Evolutionary conservation across 2,888 invertebrate species (phyloP), one percentile per base, ranked within the genome.

Genomic region (Lepidocyrtoides sp.): DNA sequence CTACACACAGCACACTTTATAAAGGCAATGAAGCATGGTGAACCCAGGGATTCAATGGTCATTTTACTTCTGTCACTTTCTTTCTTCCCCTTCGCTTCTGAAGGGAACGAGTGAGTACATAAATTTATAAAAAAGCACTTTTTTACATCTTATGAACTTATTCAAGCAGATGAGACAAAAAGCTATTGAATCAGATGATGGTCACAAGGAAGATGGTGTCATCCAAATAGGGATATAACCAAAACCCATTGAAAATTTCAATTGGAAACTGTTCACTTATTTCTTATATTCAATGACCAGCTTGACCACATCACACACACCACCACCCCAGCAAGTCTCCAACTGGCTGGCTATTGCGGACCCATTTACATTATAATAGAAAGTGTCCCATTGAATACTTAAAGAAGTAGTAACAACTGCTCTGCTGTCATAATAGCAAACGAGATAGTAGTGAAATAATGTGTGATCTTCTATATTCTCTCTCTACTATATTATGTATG

Each of bases 151-250:
- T 91, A 91, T 91, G 57, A 86, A 82, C 57, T 86, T 86, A 91
- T 81, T 86, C 72, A 91, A 69, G 81, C 91, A 91, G 84, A 91
- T 91, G 89, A 89, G 83, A 57, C 88, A n/a, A n/a, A 66, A 51
- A 60, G 57, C 84, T 66, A 84, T 29, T 84, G 54, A 54, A 57
- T 79, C 51, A 32, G 57, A 79, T 79, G 79, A 79, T 79, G 82
- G 32, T 12, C 41, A 32, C 54, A n/a, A 26, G 12, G 32, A 41
- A 23, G 63, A 77, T 89, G 69, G 82, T 89, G 82, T 89, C 88
- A 90, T 63, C 79, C 82, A 41, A 26, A 36, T 29, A 86, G 86
- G 32, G 14, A 29, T 72, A 23, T 48, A 75, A 72, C 75, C 54
- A 57, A 32, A 77, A 36, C 14, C 57, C 44, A 77, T 82, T 14